Percentiles rank a stretch among this genome's conserved stretches.
Evolutionary conservation across 2,113 vertebrate species (phyloP).

Genomic region (Beaufortia kweichowensis): DNA sequence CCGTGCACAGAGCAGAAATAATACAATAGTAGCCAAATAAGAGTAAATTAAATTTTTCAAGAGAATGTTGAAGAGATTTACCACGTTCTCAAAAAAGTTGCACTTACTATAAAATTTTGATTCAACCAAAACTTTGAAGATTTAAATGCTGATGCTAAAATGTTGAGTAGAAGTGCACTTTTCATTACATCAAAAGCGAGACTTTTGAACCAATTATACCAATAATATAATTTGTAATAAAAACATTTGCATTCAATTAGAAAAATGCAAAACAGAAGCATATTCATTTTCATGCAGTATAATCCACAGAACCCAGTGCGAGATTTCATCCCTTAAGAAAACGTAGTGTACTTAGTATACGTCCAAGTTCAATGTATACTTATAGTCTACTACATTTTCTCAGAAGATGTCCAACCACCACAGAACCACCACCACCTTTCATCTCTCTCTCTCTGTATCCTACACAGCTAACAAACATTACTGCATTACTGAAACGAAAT

Average conservation of each 20-base stretch:
- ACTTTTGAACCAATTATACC: too few species aligned
- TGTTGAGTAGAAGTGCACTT: too few species aligned
- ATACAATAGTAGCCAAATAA: conserved; percentile 12
- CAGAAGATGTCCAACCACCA: conserved; percentile 48
- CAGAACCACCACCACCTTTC: not conserved
- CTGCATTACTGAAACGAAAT: not conserved
- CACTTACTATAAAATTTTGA: not conserved
- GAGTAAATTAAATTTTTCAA: conserved; percentile 26
- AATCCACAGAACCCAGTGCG: not conserved
- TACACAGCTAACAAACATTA: not conserved
- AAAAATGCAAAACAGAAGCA: too few species aligned
- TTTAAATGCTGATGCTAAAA: conserved; percentile 2
- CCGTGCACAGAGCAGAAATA: not conserved
- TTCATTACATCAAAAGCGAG: too few species aligned
- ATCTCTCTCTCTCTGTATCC: not conserved
- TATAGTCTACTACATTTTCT: conserved; percentile 78
- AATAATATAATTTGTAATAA: not conserved
- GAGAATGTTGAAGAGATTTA: conserved; percentile 1
- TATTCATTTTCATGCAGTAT: too few species aligned
- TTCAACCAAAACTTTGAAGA: not conserved
- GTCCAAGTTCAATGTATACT: conserved; percentile 71
- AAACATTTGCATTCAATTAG: not conserved
- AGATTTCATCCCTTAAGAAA: conserved; percentile 66
- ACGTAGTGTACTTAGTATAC: conserved; percentile 82
- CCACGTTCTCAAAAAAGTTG: not conserved